A percentile compares a stretch with the other conserved stretches of the same genome.
Evolutionary conservation across 2,797 vertebrate genomes (phyloP).

Genomic region (Eurystomus glaucurus): DNA sequence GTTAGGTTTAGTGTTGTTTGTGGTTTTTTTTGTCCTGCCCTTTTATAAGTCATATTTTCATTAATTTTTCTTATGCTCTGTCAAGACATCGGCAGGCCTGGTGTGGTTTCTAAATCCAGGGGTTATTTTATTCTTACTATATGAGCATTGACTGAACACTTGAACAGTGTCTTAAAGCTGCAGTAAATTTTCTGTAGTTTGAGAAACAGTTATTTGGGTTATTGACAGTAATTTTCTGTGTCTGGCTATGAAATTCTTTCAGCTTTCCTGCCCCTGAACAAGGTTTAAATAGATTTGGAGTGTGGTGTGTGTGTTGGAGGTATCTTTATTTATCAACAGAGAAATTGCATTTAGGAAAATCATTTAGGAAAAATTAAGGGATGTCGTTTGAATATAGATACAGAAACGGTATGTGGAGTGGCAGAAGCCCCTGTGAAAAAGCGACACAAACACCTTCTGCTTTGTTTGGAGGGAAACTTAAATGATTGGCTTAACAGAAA

Average conservation of each 20-base stretch:
- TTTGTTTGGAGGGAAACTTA: not conserved
- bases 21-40: not conserved
- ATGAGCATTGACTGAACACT: not conserved
- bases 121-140: fast-evolving
- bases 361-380: not conserved
- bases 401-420: not conserved
- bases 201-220: not conserved
- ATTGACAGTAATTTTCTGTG: not conserved
- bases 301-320: not conserved
- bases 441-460: not conserved
- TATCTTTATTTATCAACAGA: not conserved
- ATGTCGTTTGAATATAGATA: not conserved
- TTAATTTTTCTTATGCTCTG: not conserved
- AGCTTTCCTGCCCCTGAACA: not conserved
- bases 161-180: not conserved
- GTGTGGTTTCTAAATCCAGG: not conserved
- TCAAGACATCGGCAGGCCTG: not conserved
- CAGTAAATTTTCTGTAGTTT: not conserved
- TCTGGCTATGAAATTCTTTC: not conserved
- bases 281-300: not conserved
- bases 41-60: not conserved
- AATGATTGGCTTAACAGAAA: not conserved
- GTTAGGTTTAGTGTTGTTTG: not conserved
- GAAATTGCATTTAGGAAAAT: not conserved
- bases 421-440: not conserved